phyloP scores from a whole-genome alignment of 1,140 invertebrate species.

The Colletes latitarsis region DNA sequence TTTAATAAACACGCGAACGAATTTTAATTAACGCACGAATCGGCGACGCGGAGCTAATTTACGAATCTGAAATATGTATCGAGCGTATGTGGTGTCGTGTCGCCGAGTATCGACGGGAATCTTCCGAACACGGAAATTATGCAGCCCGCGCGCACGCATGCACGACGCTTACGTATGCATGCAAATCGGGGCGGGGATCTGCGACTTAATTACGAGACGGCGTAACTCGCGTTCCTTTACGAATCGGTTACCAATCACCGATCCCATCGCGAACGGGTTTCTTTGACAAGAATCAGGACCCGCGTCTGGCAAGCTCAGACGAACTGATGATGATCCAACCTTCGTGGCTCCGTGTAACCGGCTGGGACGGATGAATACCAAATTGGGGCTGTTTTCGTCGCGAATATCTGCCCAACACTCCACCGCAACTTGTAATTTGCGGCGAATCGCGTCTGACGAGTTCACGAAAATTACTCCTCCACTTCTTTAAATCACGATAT shows the following conservation, averaged over 20 bases:
- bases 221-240: neutral
- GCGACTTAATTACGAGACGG: conserved; percentile 20
- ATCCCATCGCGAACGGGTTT: neutral
- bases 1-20: no score
- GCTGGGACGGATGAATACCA: neutral
- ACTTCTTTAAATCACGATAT: no score
- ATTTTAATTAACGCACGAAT: no score
- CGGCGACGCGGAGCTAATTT: no score
- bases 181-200: conserved; percentile 8
- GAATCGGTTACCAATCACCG: conserved; percentile 33
- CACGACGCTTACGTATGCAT: conserved; percentile 17
- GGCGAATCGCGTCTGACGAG: no score
- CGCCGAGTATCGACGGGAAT: neutral
- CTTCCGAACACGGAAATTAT: conserved; percentile 5
- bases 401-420: no score
- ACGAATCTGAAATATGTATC: no score
- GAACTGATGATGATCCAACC: neutral
- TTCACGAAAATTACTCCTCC: no score
- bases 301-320: neutral
- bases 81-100: no score
- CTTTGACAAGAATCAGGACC: conserved; percentile 22
- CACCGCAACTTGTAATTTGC: neutral
- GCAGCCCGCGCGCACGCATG: neutral
- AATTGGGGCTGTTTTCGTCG: neutral
- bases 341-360: neutral